Percentiles rank a stretch among this genome's conserved stretches.
Evolutionary conservation across 2,797 vertebrate genomes (phyloP).

Genomic region (Neostethus bicornis): DNA sequence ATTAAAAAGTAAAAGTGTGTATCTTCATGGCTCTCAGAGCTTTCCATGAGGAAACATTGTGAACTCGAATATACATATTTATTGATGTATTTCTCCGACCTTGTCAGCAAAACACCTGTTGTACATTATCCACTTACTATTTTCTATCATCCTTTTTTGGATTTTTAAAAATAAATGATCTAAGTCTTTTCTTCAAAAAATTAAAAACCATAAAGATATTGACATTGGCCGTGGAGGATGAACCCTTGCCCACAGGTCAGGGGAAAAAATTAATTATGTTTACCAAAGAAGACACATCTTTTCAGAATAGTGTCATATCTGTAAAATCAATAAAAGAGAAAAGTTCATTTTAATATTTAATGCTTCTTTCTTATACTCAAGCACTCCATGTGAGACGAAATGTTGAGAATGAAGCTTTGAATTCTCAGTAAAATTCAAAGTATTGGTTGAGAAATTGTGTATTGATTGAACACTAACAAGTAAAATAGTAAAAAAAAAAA

Average conservation of each 20-base stretch:
- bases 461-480: too few relatives aligned
- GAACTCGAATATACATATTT: constrained; percentile 19
- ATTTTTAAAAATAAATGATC: constrained; percentile 30
- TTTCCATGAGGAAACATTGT: too few relatives aligned
- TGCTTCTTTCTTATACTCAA: constrained; percentile 9
- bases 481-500: too few relatives aligned
- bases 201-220: constrained; percentile 35
- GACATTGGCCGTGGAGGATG: constrained; percentile 39
- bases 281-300: constrained; percentile 23
- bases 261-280: constrained; percentile 44
- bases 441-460: too few relatives aligned
- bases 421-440: too few relatives aligned
- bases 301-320: constrained; percentile 34
- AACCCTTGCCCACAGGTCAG: constrained; percentile 34
- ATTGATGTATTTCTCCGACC: constrained; percentile 38
- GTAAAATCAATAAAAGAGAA: constrained; percentile 17
- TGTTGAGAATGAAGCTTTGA: neutral
- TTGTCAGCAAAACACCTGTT: constrained; percentile 20
- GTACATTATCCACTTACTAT: neutral
- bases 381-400: constrained; percentile 7
- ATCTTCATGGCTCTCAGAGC: too few relatives aligned
- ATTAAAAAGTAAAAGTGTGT: too few relatives aligned
- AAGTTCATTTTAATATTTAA: constrained; percentile 27
- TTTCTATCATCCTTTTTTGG: constrained; percentile 12
- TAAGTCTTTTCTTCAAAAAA: constrained; percentile 20